Evolutionary conservation across 2,888 invertebrate species (phyloP).

Genomic region (Silvanus unidentatus): DNA sequence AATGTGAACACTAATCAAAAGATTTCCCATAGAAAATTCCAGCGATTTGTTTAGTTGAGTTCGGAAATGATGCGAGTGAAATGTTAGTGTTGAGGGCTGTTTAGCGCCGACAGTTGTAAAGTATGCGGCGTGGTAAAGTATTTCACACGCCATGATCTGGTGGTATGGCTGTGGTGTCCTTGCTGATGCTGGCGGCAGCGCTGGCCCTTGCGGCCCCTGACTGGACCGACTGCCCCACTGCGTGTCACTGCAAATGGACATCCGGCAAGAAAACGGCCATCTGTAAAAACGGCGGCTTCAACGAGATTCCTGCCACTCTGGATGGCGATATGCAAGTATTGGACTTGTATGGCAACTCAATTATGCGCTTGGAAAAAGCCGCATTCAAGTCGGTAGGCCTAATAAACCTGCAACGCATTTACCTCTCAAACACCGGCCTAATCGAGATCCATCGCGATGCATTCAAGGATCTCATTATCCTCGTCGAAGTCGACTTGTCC

Average conservation of each 20-base stretch:
- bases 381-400: constrained; percentile 74
- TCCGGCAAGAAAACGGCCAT: constrained; percentile 85
- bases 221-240: constrained; percentile 83
- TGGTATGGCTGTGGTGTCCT: constrained; percentile 41
- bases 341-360: constrained; percentile 75
- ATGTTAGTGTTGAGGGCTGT: constrained; percentile 4
- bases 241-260: constrained; percentile 88
- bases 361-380: constrained; percentile 68
- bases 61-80: constrained; percentile 2
- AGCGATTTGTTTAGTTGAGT: too few relatives aligned
- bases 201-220: constrained; percentile 59
- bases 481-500: constrained; percentile 81
- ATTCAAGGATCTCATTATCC: constrained; percentile 78
- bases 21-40: too few relatives aligned
- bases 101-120: constrained; percentile 9
- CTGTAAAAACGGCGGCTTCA: constrained; percentile 75
- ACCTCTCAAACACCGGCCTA: constrained; percentile 69
- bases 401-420: constrained; percentile 78
- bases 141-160: constrained; percentile 35
- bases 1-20: too few relatives aligned
- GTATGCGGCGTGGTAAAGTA: constrained; percentile 23
- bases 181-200: constrained; percentile 42
- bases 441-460: constrained; percentile 74
- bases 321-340: constrained; percentile 78
- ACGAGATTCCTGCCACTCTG: constrained; percentile 65